Conservation (phyloP, 2,797 vertebrate genomes). For the Schizopygopsis pylzovi region DNA sequence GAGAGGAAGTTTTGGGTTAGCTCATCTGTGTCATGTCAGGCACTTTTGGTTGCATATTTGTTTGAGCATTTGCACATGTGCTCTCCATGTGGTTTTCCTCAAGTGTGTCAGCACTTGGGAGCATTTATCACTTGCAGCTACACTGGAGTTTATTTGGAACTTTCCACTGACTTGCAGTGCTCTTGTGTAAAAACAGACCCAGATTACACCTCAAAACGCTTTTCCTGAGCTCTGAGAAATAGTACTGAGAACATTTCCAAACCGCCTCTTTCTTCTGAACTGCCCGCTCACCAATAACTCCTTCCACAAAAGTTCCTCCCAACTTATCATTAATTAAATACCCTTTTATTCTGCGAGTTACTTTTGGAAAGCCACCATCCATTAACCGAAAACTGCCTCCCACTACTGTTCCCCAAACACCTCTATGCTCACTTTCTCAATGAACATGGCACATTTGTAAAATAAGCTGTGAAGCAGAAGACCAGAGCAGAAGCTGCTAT, state of each 20-base stretch:
- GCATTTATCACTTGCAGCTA: slow-evolving; percentile 62
- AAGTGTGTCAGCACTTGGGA: slow-evolving; percentile 64
- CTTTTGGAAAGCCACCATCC: slow-evolving; percentile 22
- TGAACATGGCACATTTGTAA: slow-evolving; percentile 37
- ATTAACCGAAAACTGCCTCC: not conserved
- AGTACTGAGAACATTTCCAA: slow-evolving; percentile 1
- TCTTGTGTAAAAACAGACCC: slow-evolving; percentile 49
- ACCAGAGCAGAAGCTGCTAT: slow-evolving; percentile 33
- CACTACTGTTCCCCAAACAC: not conserved
- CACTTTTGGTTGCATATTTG: slow-evolving; percentile 66
- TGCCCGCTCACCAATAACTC: not conserved
- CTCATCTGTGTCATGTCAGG: slow-evolving; percentile 67
- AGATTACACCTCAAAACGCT: slow-evolving; percentile 42
- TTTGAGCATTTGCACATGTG: slow-evolving; percentile 65
- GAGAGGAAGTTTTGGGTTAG: slow-evolving; percentile 66
- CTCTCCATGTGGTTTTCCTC: slow-evolving; percentile 65
- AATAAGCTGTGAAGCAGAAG: slow-evolving; percentile 41
- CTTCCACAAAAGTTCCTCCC: slow-evolving; percentile 7
- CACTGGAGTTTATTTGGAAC: slow-evolving; percentile 60
- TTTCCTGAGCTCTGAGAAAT: slow-evolving; percentile 41
- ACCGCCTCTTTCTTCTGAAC: not conserved
- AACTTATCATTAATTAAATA: slow-evolving; percentile 16
- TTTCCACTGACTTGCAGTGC: slow-evolving; percentile 60
- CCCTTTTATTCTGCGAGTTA: not conserved
- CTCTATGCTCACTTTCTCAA: slow-evolving; percentile 2